Conservation (phyloP, 2,888 invertebrate species). For the Xestia c-nigrum region DNA sequence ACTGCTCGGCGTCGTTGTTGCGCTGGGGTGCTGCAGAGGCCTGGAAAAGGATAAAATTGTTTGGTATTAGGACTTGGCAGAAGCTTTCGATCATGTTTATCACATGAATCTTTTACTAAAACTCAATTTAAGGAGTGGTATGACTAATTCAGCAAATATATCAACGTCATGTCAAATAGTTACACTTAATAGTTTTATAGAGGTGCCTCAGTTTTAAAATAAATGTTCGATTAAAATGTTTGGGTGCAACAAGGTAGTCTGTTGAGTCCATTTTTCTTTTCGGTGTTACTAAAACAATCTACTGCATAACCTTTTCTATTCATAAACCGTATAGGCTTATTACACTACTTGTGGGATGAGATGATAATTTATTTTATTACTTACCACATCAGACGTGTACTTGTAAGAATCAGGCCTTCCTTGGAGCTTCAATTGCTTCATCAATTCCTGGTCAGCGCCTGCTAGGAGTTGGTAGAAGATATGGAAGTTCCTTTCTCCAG, state of each 20-base stretch:
- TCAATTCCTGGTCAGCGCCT: conserved; percentile 92
- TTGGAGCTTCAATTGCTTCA: conserved; percentile 92
- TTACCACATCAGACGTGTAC: conserved; percentile 94
- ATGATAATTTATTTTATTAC: conserved; percentile 58
- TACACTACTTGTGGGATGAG: not conserved
- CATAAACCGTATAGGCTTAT: not conserved
- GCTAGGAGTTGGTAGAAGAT: conserved; percentile 97
- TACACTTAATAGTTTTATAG: not conserved
- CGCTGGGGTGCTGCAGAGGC: conserved; percentile 76
- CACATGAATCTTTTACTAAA: not conserved
- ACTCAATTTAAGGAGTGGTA: not conserved
- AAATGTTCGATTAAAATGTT: not conserved
- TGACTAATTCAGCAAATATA: not conserved
- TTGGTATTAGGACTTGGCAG: conserved; percentile 7
- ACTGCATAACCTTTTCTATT: too few species aligned
- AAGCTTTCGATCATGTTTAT: conserved; percentile 5
- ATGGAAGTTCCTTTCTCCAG: conserved; percentile 97
- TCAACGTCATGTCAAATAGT: not conserved
- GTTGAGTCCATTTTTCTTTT: conserved; percentile 14
- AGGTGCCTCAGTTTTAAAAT: not conserved
- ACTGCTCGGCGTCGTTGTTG: conserved; percentile 92
- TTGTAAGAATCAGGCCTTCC: conserved; percentile 93
- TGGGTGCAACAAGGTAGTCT: conserved; percentile 12
- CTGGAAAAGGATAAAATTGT: conserved; percentile 62
- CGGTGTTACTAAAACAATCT: not conserved